These are phyloP conservation scores for Uria lomvia DNA, from an alignment of 2,113 vertebrate genomes.

Conservation along the genomic window DNA sequence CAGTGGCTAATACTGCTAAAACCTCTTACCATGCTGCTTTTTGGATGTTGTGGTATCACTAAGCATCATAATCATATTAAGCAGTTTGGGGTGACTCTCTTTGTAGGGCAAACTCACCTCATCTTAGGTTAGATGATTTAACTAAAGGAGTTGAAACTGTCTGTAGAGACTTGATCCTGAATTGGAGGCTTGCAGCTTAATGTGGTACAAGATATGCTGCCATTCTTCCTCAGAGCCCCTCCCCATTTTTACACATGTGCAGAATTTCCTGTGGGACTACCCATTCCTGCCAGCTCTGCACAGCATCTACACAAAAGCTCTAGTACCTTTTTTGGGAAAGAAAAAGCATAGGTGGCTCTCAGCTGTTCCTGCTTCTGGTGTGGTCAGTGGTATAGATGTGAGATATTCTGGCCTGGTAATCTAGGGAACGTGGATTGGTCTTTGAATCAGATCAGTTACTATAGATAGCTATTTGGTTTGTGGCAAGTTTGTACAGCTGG, in stretches of 20 bases:
- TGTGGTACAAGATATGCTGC: neutral
- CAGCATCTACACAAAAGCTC: neutral
- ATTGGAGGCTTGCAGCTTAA: neutral
- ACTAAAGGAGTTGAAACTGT: neutral
- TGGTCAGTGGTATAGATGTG: neutral
- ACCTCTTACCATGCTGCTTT: neutral
- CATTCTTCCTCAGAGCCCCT: neutral
- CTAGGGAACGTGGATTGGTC: neutral
- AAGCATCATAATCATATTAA: neutral
- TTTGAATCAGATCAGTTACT: neutral
- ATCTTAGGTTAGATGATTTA: neutral
- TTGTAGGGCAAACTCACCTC: neutral
- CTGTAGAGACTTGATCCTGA: neutral
- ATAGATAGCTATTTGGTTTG: neutral
- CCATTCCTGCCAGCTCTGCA: neutral
- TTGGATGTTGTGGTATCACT: neutral
- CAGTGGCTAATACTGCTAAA: neutral
- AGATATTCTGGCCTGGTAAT: neutral
- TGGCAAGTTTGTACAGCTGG: neutral
- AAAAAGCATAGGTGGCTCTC: neutral
- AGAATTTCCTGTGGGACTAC: neutral
- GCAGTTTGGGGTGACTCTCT: neutral
- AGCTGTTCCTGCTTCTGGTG: neutral
- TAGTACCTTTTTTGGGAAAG: neutral
- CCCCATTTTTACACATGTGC: neutral